These are phyloP conservation scores for Elephas maximus DNA, from an alignment of 2,113 vertebrate species.

Conservation along the genomic window DNA sequence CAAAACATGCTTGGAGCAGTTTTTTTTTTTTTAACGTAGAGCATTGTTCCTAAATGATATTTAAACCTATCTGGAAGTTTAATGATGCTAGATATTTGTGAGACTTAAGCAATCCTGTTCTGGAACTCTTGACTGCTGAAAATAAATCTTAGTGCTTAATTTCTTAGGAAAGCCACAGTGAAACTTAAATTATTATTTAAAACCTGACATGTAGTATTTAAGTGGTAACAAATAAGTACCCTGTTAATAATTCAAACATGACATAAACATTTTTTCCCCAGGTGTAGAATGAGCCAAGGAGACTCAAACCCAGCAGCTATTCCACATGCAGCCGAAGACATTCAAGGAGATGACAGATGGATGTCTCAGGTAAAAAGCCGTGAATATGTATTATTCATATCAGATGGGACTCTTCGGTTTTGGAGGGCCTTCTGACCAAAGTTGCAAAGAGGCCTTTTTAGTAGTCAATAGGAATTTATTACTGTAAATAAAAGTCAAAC, in stretches of 20 bases:
- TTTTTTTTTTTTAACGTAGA: not conserved
- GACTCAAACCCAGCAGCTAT: slow-evolving; percentile 94
- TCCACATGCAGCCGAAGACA: slow-evolving; percentile 92
- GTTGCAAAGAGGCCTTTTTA: not conserved
- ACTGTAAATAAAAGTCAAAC: slow-evolving; percentile 4
- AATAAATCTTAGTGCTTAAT: slow-evolving; percentile 48
- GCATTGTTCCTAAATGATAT: slow-evolving; percentile 6
- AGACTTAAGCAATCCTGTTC: slow-evolving; percentile 11
- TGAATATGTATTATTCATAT: not conserved
- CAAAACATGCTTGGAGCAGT: not conserved
- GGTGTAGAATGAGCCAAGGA: slow-evolving; percentile 94
- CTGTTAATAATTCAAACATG: slow-evolving; percentile 66
- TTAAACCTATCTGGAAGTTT: not conserved
- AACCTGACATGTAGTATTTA: slow-evolving; percentile 14
- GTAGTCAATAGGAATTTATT: slow-evolving; percentile 7
- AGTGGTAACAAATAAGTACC: not conserved
- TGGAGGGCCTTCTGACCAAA: not conserved
- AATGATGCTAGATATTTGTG: not conserved
- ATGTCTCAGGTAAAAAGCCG: slow-evolving; percentile 94
- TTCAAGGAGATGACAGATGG: slow-evolving; percentile 97
- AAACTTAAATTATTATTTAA: slow-evolving; percentile 53
- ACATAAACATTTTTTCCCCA: slow-evolving; percentile 58
- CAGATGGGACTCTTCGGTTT: not conserved
- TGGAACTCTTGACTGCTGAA: slow-evolving; percentile 51
- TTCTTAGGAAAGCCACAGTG: slow-evolving; percentile 30